A percentile compares a stretch with the other conserved stretches of the same genome.
phyloP scores from a whole-genome alignment of 2,888 invertebrate genomes.

The Aphidius colemani region DNA sequence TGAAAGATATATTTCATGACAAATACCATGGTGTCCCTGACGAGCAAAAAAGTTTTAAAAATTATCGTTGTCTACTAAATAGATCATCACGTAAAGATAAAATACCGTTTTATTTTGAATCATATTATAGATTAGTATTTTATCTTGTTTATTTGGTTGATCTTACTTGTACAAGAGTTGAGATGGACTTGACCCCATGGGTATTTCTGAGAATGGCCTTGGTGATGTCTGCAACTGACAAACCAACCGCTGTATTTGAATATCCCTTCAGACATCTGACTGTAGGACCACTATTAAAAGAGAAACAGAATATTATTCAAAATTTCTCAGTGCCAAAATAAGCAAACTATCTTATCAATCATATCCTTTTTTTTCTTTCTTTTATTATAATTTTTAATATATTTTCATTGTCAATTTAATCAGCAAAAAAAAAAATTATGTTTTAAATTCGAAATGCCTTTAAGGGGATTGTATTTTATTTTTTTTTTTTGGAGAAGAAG shows the following conservation, averaged over 20 bases:
- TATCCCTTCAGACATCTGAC: slow-evolving; percentile 65
- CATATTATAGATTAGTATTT: background rate
- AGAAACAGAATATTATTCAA: background rate
- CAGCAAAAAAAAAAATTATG: too few relatives aligned
- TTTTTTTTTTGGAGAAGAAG: slow-evolving; percentile 1
- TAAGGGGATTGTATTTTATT: background rate
- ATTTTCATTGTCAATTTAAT: too few relatives aligned
- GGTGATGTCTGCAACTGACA: slow-evolving; percentile 61
- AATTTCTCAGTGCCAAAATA: too few relatives aligned
- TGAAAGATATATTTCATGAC: slow-evolving; percentile 64
- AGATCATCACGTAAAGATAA: background rate
- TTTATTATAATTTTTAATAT: background rate
- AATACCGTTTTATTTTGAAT: background rate
- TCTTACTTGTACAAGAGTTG: slow-evolving; percentile 61
- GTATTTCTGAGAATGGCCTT: slow-evolving; percentile 59
- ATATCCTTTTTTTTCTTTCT: background rate
- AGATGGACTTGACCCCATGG: slow-evolving; percentile 60
- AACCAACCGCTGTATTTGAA: slow-evolving; percentile 64
- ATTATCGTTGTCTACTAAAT: background rate
- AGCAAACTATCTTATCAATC: too few relatives aligned
- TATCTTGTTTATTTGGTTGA: slow-evolving; percentile 5
- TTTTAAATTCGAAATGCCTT: too few relatives aligned
- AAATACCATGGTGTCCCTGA: slow-evolving; percentile 61
- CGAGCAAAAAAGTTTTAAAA: background rate
- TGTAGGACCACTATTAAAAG: slow-evolving; percentile 61